phyloP scores from a whole-genome alignment of 2,797 vertebrate genomes.

The Antrozous pallidus region DNA sequence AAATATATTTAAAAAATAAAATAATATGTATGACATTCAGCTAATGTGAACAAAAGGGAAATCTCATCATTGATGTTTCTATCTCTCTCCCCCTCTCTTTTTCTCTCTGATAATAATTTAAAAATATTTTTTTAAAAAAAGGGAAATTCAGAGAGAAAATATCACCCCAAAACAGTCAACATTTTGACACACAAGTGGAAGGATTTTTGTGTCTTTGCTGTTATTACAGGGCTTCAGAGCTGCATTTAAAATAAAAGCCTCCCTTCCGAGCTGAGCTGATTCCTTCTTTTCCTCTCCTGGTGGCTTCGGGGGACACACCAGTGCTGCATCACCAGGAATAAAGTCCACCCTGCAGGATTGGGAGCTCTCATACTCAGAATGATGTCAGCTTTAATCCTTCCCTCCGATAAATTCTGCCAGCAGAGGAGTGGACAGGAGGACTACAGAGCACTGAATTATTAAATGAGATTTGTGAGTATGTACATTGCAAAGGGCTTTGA shows the following conservation, averaged over 20 bases:
- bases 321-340: not conserved
- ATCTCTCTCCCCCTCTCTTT: no score
- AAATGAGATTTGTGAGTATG: not conserved
- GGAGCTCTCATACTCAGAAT: not conserved
- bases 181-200: not conserved
- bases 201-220: not conserved
- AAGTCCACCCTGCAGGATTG: not conserved
- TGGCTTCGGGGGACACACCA: not conserved
- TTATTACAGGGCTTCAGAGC: slow-evolving; percentile 6
- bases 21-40: not conserved
- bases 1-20: no score
- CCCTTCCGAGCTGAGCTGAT: not conserved
- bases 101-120: no score
- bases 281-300: not conserved
- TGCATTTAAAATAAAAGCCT: slow-evolving; percentile 38
- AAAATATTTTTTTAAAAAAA: not conserved
- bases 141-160: slow-evolving; percentile 36
- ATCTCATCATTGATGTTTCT: not conserved
- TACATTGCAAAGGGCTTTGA: not conserved
- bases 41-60: slow-evolving; percentile 20
- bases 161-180: slow-evolving; percentile 36
- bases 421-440: not conserved
- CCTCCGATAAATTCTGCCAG: not conserved
- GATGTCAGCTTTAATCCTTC: not conserved
- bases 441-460: not conserved